These are phyloP conservation scores for Aphidius gifuensis DNA, from an alignment of 1,140 invertebrate species.

Conservation along the genomic window DNA sequence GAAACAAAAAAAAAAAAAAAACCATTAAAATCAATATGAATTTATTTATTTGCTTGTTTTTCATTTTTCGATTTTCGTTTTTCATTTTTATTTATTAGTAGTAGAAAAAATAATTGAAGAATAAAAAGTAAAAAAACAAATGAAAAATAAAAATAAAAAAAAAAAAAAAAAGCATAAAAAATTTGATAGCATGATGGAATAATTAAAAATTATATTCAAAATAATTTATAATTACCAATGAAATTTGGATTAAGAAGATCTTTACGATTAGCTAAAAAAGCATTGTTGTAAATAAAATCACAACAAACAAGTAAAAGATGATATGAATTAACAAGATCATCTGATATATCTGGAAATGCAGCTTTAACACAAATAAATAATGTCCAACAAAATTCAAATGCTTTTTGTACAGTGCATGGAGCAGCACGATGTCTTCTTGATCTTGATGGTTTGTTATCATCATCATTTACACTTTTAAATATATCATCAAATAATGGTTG, in stretches of 20 bases:
- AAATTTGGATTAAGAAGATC: conserved; percentile 86
- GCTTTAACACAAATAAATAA: conserved; percentile 90
- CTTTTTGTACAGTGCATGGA: conserved; percentile 72
- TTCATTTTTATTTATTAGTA: background rate
- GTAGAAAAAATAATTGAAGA: too few species aligned
- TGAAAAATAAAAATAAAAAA: conserved; percentile 18
- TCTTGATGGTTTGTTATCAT: conserved; percentile 56
- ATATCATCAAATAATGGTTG: conserved; percentile 83
- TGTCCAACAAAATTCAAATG: conserved; percentile 93
- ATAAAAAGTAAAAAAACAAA: background rate
- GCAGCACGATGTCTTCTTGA: conserved; percentile 68
- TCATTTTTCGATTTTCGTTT: background rate
- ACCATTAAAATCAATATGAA: conserved; percentile 1
- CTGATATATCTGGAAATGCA: conserved; percentile 75
- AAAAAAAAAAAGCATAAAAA: background rate
- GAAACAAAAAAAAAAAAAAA: background rate
- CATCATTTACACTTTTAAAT: conserved; percentile 67
- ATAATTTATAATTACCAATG: conserved; percentile 60
- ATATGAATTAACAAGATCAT: conserved; percentile 93
- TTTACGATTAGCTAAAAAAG: conserved; percentile 72
- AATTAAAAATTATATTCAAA: conserved; percentile 8
- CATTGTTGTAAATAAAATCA: conserved; percentile 88
- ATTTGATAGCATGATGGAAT: background rate
- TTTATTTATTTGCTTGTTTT: background rate
- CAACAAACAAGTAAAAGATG: conserved; percentile 87